These are phyloP conservation scores for Alethe castanea DNA, from an alignment of 2,113 vertebrate species.

Conservation along the genomic window DNA sequence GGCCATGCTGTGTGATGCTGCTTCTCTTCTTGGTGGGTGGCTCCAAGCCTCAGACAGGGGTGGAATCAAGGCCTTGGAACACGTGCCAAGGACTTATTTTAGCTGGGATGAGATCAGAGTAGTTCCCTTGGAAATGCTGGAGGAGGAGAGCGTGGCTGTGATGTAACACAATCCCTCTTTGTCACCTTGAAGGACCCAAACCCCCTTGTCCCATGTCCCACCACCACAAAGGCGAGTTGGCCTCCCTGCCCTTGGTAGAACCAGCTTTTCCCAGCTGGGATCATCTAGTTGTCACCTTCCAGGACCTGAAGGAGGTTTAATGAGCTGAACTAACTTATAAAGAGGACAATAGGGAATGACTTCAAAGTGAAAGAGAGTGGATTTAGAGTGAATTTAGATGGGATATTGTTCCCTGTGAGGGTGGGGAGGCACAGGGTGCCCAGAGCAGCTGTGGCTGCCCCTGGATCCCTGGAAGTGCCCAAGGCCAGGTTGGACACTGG, in stretches of 20 bases:
- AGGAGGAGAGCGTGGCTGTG: not conserved
- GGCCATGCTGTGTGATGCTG: not conserved
- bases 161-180: not conserved
- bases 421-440: fast-evolving
- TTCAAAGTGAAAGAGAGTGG: no score
- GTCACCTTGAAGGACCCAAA: not conserved
- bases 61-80: not conserved
- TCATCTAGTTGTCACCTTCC: fast-evolving
- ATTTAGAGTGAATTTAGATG: not conserved
- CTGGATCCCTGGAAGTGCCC: not conserved
- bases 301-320: not conserved
- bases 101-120: not conserved
- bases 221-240: fast-evolving
- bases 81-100: not conserved
- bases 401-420: fast-evolving
- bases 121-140: not conserved
- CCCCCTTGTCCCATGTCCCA: no score
- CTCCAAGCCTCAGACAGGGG: not conserved
- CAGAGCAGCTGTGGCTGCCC: not conserved
- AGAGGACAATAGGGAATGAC: no score
- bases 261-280: not conserved
- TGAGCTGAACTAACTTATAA: no score
- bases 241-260: not conserved
- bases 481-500: fast-evolving
- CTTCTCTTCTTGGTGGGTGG: not conserved